Evolutionary conservation across 1,140 invertebrate species (phyloP).

Genomic region (Ceratina australensis): DNA sequence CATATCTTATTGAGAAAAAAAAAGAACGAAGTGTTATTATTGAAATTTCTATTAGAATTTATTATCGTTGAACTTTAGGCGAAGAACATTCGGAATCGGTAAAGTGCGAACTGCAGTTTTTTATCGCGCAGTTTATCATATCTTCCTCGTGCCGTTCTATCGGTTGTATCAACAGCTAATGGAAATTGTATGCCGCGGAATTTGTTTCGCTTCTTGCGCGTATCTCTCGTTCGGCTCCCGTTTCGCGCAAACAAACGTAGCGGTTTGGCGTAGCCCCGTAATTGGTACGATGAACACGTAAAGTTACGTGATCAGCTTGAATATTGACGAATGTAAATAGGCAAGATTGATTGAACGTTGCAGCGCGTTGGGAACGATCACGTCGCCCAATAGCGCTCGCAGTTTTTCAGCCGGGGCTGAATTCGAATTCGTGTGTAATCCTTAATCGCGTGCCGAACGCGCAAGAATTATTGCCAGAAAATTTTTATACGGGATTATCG

Average conservation of each 20-base stretch:
- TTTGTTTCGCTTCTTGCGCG: background rate
- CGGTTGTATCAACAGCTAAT: background rate
- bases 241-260: slow-evolving; percentile 12
- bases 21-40: no score
- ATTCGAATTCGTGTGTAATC: background rate
- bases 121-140: no score
- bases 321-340: slow-evolving; percentile 28
- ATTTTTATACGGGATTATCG: background rate
- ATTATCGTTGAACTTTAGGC: no score
- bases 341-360: slow-evolving; percentile 22
- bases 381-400: no score
- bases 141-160: no score
- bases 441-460: background rate
- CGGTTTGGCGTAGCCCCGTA: background rate
- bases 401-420: background rate
- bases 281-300: slow-evolving; percentile 19
- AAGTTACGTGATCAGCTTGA: slow-evolving; percentile 32
- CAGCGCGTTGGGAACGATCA: background rate
- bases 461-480: background rate
- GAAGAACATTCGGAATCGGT: no score
- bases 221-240: background rate
- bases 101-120: no score
- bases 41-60: no score
- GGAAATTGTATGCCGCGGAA: background rate
- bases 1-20: no score